Conservation (phyloP, 2,113 vertebrate species). For the Anolis sagrei region DNA sequence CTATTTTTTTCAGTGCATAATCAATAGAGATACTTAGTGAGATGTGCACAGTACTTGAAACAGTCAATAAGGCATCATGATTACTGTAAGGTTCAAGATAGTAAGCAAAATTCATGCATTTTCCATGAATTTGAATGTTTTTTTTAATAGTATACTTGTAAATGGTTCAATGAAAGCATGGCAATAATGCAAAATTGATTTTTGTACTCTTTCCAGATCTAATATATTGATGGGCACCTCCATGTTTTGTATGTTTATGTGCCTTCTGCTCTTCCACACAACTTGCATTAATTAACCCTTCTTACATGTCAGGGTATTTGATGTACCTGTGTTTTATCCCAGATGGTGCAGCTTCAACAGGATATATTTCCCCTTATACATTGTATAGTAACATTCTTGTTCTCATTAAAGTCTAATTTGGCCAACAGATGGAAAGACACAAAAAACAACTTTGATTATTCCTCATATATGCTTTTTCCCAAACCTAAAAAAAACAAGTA, state of each 20-base stretch:
- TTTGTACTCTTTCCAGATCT: not conserved
- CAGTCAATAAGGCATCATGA: not conserved
- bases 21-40: not conserved
- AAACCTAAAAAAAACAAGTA: not conserved
- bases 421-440: not conserved
- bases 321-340: conserved; percentile 1
- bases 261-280: not conserved
- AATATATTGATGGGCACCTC: not conserved
- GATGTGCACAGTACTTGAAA: not conserved
- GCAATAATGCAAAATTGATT: not conserved
- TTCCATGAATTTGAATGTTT: not conserved
- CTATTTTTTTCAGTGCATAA: not conserved
- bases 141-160: not conserved
- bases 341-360: not conserved
- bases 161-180: not conserved
- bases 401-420: conserved; percentile 8
- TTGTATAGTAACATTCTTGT: not conserved
- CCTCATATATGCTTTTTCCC: not conserved
- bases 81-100: too few relatives aligned
- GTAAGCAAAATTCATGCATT: not conserved
- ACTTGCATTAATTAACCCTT: not conserved
- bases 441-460: not conserved
- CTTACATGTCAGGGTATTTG: not conserved
- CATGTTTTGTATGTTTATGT: not conserved
- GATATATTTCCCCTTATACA: not conserved